Evolutionary conservation across 2,888 invertebrate species (phyloP).

Genomic region (Hyalella azteca): DNA sequence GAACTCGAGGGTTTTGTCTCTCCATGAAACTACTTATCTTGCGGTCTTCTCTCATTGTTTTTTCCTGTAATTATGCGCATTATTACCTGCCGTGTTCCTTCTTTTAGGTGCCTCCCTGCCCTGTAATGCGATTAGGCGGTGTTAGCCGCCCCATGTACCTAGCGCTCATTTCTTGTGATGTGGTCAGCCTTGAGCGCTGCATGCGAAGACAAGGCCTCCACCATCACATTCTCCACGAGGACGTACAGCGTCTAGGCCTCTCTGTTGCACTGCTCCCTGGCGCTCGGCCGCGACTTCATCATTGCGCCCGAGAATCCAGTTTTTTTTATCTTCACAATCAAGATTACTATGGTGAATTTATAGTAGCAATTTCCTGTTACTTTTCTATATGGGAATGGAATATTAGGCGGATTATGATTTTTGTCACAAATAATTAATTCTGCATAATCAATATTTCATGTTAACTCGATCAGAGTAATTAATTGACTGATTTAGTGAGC

Average conservation of each 20-base stretch:
- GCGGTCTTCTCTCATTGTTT: no score
- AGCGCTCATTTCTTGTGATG: neutral
- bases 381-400: no score
- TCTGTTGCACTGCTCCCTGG: neutral
- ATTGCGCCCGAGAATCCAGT: neutral
- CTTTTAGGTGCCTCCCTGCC: neutral
- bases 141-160: neutral
- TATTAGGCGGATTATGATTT: no score
- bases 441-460: no score
- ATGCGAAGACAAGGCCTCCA: conserved; percentile 12
- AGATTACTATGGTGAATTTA: no score
- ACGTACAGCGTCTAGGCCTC: conserved; percentile 1
- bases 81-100: neutral
- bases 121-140: neutral
- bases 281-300: neutral
- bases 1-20: no score
- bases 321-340: neutral
- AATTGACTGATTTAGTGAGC: no score
- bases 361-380: no score
- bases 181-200: conserved; percentile 6
- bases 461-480: no score
- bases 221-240: conserved; percentile 1
- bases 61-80: neutral
- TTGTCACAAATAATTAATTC: no score
- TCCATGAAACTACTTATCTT: no score